These are phyloP conservation scores for Autographa gamma DNA, from an alignment of 2,888 invertebrate species.

Conservation along the genomic window DNA sequence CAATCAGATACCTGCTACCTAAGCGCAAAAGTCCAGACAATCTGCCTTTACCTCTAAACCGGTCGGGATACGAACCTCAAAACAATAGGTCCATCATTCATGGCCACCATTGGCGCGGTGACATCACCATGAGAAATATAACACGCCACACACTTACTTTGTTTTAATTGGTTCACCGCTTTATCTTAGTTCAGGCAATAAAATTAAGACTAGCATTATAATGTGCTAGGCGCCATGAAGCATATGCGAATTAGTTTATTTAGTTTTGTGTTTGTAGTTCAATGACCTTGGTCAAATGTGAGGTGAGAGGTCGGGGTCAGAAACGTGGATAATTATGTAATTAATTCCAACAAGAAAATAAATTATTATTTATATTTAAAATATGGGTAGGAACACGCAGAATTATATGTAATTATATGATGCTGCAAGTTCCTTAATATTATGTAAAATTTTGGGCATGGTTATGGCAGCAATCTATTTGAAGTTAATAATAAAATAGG, in stretches of 20 bases:
- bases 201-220: background rate
- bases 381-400: too few species aligned
- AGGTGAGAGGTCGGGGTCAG: background rate
- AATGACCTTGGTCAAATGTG: background rate
- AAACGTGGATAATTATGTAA: too few species aligned
- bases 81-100: slow-evolving; percentile 52
- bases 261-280: background rate
- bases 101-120: slow-evolving; percentile 51
- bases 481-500: too few species aligned
- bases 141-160: slow-evolving; percentile 22
- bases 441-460: too few species aligned
- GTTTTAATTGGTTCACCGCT: slow-evolving; percentile 28
- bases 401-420: too few species aligned
- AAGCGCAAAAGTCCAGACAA: background rate
- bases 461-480: too few species aligned
- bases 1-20: background rate
- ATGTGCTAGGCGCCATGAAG: background rate
- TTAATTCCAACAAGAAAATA: background rate
- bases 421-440: too few species aligned
- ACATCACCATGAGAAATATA: slow-evolving; percentile 60
- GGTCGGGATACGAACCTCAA: slow-evolving; percentile 34
- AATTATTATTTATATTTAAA: too few species aligned
- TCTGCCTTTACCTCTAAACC: slow-evolving; percentile 22
- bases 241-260: background rate
- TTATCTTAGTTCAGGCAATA: slow-evolving; percentile 21